Conservation (phyloP, 2,797 vertebrate species). For the Sebastes nivosus region DNA sequence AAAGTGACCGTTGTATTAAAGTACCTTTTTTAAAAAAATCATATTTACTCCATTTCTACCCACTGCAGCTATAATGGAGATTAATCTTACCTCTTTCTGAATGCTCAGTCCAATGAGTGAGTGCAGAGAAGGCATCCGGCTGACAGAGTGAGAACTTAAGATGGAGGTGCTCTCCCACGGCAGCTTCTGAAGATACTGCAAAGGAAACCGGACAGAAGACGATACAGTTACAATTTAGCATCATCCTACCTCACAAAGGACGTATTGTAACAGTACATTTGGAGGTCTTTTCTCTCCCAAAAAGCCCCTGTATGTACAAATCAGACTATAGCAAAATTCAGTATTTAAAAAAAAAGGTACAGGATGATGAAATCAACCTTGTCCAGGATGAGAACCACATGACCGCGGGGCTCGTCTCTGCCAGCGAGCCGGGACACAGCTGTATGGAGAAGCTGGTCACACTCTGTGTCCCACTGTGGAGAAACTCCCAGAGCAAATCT, state of each 20-base stretch:
- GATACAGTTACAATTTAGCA: neutral
- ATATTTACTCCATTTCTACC: no score
- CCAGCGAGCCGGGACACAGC: slow-evolving; percentile 64
- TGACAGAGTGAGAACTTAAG: slow-evolving; percentile 81
- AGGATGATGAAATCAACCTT: slow-evolving; percentile 78
- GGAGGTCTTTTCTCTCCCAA: neutral
- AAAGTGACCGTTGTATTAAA: no score
- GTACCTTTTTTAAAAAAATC: no score
- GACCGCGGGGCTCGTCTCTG: slow-evolving; percentile 62
- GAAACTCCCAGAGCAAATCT: slow-evolving; percentile 81
- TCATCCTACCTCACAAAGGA: neutral
- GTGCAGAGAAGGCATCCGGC: slow-evolving; percentile 89
- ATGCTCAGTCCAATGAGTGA: slow-evolving; percentile 87
- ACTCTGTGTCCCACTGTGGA: slow-evolving; percentile 64
- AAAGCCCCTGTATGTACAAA: neutral
- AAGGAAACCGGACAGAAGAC: neutral
- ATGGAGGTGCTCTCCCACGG: slow-evolving; percentile 91
- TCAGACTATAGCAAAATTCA: neutral
- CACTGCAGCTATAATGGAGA: neutral
- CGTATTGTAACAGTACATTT: neutral
- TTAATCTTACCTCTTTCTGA: slow-evolving; percentile 80
- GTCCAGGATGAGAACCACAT: slow-evolving; percentile 90
- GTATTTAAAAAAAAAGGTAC: neutral
- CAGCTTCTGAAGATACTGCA: slow-evolving; percentile 91
- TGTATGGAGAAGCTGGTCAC: slow-evolving; percentile 78